Evolutionary conservation across 2,113 vertebrate genomes (phyloP).

Genomic region (Manacus vitellinus): DNA sequence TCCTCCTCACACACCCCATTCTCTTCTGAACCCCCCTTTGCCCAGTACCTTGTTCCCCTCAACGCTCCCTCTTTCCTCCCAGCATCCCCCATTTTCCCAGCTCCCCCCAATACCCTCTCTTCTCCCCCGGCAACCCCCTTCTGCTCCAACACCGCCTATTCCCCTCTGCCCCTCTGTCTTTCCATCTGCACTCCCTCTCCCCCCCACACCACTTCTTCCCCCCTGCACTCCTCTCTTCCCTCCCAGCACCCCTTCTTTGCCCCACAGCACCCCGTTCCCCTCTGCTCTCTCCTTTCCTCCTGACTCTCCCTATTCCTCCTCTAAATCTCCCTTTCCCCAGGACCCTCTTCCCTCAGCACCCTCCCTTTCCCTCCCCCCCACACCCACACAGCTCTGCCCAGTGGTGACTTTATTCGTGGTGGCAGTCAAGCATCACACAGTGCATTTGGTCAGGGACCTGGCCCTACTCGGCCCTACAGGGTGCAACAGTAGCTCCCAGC

Average conservation of each 20-base stretch:
- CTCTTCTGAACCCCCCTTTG: background rate
- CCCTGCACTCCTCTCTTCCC: background rate
- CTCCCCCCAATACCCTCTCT: background rate
- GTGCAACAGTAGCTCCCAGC: accelerated
- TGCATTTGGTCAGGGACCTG: background rate
- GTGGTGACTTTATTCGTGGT: background rate
- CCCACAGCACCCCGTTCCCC: too few species aligned
- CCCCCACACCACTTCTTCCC: background rate
- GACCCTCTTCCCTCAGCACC: background rate
- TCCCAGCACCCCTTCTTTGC: background rate
- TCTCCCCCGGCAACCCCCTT: background rate
- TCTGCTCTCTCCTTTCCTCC: background rate
- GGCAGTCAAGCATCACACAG: background rate
- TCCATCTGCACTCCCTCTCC: background rate
- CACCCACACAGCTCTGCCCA: background rate
- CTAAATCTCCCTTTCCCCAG: background rate
- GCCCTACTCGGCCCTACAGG: background rate
- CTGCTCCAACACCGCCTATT: background rate
- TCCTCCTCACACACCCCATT: background rate
- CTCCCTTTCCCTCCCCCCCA: background rate
- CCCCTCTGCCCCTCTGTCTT: background rate
- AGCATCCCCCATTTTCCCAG: background rate
- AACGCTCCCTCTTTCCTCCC: background rate
- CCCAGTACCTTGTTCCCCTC: background rate
- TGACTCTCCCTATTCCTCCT: background rate